Evolutionary conservation across 2,113 vertebrate genomes (phyloP), one percentile per base, ranked within the genome.

Genomic region (Myotis yumanensis): DNA sequence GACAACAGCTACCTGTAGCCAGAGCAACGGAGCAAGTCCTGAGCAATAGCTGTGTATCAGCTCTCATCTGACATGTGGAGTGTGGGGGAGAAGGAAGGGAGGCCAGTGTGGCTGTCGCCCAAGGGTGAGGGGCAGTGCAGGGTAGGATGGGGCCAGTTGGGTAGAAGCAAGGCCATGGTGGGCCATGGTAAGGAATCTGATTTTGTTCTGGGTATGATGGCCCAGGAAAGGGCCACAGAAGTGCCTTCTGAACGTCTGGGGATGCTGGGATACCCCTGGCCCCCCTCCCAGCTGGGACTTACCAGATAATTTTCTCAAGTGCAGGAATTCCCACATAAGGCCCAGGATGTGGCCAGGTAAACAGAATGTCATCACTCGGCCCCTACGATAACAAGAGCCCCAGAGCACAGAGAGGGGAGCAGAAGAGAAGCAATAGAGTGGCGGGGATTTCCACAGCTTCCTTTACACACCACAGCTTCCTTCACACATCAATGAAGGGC

Each of bases 371-470:
- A 46, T 51, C 66, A 37, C n/a, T 48, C 4, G 14, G 64, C 11
- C 9, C 51, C 30, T 28, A 7, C 0, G 4, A 77, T 89, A 9
- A 12, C 52, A 20, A 0, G 52, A 69, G 59, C 15, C 83, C 32
- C 4, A 15, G 77, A 66, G 40, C 68, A 51, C 6, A 17, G 64
- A 59, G 79, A 7, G 2, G 54, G 18, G 23, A 43, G 9, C 18
- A 18, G 76, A 52, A 23, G 72, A 23, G 15, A 6, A 30, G 51
- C 0, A 2, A 11, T 0, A 0, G 10, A 84, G 9, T 9, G 4
- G 48, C 0, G 43, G 35, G 86, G 18, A 37, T 85, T 86, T 73
- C 86, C 72, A 57, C 23, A 12, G 5, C 35, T 66, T 35, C 35
- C 43, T 43, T 43, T 7, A 8, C 43, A 43, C 43, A 8, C 86